phyloP scores from a whole-genome alignment of 2,888 invertebrate species.

The Ametastegia equiseti region DNA sequence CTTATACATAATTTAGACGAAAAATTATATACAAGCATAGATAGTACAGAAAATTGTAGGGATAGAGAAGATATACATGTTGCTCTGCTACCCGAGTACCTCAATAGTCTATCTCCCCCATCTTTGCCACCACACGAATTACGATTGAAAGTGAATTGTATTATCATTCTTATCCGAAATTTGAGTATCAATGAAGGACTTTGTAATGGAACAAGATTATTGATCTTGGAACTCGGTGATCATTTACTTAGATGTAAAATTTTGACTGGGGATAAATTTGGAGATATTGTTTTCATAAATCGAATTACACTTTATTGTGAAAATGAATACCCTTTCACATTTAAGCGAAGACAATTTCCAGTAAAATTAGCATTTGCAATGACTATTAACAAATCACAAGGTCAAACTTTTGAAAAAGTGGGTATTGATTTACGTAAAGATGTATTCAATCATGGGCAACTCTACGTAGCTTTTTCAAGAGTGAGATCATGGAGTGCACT shows the following conservation, averaged over 20 bases:
- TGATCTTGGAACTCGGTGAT: neutral
- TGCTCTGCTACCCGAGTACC: slow-evolving; percentile 52
- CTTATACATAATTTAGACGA: neutral
- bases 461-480: slow-evolving; percentile 55
- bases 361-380: slow-evolving; percentile 56
- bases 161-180: neutral
- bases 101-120: slow-evolving; percentile 51
- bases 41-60: neutral
- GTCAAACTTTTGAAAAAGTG: slow-evolving; percentile 52
- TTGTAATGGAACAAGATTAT: neutral
- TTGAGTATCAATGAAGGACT: neutral
- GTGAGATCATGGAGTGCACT: slow-evolving; percentile 37
- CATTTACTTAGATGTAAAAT: slow-evolving; percentile 52
- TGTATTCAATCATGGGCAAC: slow-evolving; percentile 54
- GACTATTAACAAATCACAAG: slow-evolving; percentile 56
- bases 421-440: slow-evolving; percentile 51
- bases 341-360: slow-evolving; percentile 54
- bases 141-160: neutral
- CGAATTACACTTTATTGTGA: neutral
- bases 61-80: slow-evolving; percentile 50
- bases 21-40: neutral
- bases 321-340: slow-evolving; percentile 45
- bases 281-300: slow-evolving; percentile 48
- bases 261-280: slow-evolving; percentile 53
- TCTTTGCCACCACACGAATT: neutral